Evolutionary conservation across 2,888 invertebrate species (phyloP), one percentile per base, ranked within the genome.

Genomic region (Balanococcus diminutus): DNA sequence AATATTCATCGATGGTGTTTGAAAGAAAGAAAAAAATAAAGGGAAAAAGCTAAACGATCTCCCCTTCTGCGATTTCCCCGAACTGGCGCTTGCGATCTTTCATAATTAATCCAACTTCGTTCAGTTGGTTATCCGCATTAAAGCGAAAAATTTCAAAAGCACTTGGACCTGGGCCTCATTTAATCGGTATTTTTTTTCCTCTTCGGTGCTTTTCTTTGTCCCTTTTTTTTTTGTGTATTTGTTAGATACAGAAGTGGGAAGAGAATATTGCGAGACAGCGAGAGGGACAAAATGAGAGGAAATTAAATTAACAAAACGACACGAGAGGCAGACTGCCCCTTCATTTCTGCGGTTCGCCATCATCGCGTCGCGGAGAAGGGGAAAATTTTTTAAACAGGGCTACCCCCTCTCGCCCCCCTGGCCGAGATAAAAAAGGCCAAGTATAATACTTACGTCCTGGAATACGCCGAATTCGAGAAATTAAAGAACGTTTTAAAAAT

Each of bases 301-400:
- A 72, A 72, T 72, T 72, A 72, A 72, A 72, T 72, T 72, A 72
- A 25, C 72, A 72, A 31, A 72, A 72, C 31, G 72, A n/a, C 72
- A 4, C 14, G 14, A 42, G n/a, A n/a, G n/a, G n/a, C n/a, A n/a
- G n/a, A 42, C 42, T 16, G 14, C 42, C 16, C 42, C 14, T 14
- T 3, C 16, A 3, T 16, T 42, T 42, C 14, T 42, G 42, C 16
- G 42, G 72, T 72, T 31, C 28, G 31, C 72, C 28, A 42, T 42
- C 42, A 16, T 42, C 14, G 16, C 28, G 31, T 5, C 31, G 22
- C 31, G 28, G 56, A 56, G 22, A 42, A 42, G 0, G 14, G 3
- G 36, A 36, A 8, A 36, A 36, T 16, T 1, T 9, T 42, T 42
- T 42, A 42, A 42, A 42, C 42, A 16, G 16, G 14, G 16, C 42